phyloP scores from a whole-genome alignment of 2,113 vertebrate genomes.

The Sapajus apella region DNA sequence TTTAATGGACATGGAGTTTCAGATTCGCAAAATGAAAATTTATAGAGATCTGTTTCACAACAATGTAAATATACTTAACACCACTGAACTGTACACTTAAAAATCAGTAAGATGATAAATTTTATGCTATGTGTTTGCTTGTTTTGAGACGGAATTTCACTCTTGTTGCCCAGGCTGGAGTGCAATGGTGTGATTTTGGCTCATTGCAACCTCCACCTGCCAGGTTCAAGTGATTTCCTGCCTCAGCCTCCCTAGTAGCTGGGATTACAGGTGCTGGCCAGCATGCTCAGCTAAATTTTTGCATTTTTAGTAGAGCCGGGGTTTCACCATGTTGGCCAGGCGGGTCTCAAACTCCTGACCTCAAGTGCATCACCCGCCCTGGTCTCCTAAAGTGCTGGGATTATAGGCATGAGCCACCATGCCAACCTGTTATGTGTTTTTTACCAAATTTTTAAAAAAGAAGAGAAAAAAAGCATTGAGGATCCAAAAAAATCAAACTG shows the following conservation, averaged over 20 bases:
- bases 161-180: neutral
- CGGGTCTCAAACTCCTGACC: no score
- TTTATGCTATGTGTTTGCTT: neutral
- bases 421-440: neutral
- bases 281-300: no score
- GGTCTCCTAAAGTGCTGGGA: no score
- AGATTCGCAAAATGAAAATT: neutral
- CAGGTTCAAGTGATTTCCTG: neutral
- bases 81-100: neutral
- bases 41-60: neutral
- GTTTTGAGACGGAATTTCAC: neutral
- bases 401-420: no score
- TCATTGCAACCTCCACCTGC: neutral
- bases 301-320: no score
- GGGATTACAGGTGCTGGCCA: neutral
- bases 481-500: neutral
- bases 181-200: neutral
- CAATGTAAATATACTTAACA: neutral
- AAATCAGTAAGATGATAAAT: neutral
- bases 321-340: no score
- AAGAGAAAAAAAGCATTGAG: neutral
- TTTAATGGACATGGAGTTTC: neutral
- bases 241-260: neutral
- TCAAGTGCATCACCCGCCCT: no score
- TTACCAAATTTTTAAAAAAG: neutral